Percentiles rank a stretch among this genome's conserved stretches.
Conservation (phyloP, 2,888 invertebrate genomes). For the Orchesella flavescens region DNA sequence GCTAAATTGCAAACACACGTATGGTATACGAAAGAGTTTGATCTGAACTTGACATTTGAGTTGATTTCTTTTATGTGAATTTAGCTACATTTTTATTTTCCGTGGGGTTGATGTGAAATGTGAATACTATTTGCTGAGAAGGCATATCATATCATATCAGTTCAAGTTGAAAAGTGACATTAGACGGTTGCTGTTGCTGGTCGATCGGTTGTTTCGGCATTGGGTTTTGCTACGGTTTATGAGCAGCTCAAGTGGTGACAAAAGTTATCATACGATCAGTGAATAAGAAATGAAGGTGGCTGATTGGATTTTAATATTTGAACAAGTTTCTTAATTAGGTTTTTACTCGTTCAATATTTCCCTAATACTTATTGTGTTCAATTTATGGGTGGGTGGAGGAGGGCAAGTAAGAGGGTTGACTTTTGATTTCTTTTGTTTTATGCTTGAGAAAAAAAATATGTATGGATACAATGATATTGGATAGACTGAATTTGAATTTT, state of each 20-base stretch:
- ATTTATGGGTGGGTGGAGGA: too few species aligned
- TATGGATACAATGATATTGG: too few species aligned
- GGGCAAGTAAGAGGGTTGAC: too few species aligned
- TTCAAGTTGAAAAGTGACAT: neutral
- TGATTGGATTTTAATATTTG: slow-evolving; percentile 67
- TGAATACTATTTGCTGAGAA: neutral
- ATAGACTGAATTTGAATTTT: too few species aligned
- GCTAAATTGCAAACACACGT: too few species aligned
- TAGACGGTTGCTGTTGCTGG: too few species aligned
- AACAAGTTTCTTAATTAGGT: slow-evolving; percentile 55
- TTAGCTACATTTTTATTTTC: neutral
- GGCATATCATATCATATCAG: neutral
- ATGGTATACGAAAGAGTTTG: too few species aligned
- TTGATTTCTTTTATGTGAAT: neutral
- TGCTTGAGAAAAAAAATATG: too few species aligned
- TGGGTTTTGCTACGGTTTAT: neutral
- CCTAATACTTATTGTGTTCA: neutral
- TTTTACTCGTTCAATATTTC: neutral
- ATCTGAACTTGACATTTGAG: too few species aligned
- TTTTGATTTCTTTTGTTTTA: too few species aligned
- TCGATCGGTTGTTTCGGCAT: neutral
- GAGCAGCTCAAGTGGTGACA: neutral
- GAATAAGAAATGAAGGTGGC: slow-evolving; percentile 55
- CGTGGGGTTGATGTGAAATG: too few species aligned
- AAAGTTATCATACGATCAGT: slow-evolving; percentile 21